Conservation (phyloP, 92 coral and sea anemone species). For the Metridium senile region DNA sequence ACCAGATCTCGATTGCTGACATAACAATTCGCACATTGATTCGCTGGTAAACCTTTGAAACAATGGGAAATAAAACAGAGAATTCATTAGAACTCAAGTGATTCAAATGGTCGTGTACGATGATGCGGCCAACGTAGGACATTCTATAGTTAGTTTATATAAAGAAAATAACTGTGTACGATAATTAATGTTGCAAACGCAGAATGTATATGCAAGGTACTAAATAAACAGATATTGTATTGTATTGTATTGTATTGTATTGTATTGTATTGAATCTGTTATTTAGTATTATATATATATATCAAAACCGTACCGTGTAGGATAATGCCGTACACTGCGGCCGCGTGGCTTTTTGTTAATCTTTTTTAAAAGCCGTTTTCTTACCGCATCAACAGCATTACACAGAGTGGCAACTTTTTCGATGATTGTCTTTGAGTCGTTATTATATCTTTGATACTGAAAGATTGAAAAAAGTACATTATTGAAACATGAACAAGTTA, state of each 20-base stretch:
- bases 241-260: too few species aligned
- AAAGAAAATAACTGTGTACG: too few species aligned
- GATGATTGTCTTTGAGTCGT: slow-evolving; percentile 46
- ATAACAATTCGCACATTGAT: slow-evolving; percentile 47
- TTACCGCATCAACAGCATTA: slow-evolving; percentile 55
- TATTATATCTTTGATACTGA: slow-evolving; percentile 51
- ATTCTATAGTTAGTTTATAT: too few species aligned
- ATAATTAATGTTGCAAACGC: too few species aligned
- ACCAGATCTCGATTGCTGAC: slow-evolving; percentile 52
- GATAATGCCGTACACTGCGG: neutral
- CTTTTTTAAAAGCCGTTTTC: neutral
- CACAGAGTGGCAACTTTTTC: slow-evolving; percentile 22
- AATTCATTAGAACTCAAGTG: neutral
- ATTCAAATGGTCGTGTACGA: too few species aligned
- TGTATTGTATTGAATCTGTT: too few species aligned
- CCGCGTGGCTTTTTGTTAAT: neutral
- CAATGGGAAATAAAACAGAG: neutral
- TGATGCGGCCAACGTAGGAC: too few species aligned
- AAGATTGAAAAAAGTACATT: neutral
- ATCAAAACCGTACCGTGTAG: neutral
- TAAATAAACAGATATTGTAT: too few species aligned
- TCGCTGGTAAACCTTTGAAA: slow-evolving; percentile 43
- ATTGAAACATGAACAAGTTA: too few species aligned
- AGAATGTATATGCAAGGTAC: too few species aligned
- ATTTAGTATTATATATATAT: too few species aligned